Evolutionary conservation across 2,113 vertebrate genomes (phyloP), one percentile per base, ranked within the genome.

Genomic region (Serinus canaria): DNA sequence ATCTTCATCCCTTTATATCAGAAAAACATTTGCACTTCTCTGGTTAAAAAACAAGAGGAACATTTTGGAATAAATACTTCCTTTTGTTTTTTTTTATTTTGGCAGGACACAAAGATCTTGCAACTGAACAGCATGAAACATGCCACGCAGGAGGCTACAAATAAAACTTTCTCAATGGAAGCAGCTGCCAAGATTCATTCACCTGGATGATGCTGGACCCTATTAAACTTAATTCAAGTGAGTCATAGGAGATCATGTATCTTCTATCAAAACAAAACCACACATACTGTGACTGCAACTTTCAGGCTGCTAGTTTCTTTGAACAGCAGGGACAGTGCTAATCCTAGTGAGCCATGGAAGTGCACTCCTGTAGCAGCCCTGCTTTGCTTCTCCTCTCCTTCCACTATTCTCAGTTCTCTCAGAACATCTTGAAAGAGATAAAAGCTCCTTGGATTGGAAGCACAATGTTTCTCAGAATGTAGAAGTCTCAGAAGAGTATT

Each of bases 351-450:
- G 19, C 7, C 23, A 24, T 2, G 7, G 33, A 74, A 81, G 30
- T 18, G 27, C 31, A 39, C 19, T 19, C 16, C 55, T 73, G 25
- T 1, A 75, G 56, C 35, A 70, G 20, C 0, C 1, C 33, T 68
- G 33, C 4, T 1, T 6, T 24, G 31, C 60, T 82, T 63, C 24
- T 39, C n/a, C 46, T 78, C 47, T 53, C 27, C 3, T 59, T 9
- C n/a, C 0, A 0, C 84, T 84, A 44, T 15, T 64, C 39, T 84
- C n/a, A 41, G 3, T 31, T 43, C 35, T 39, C 39, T 15, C 53
- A 85, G 53, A 84, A 52, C 7, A 47, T 14, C 49, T n/a, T 46
- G 2, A 28, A 69, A 72, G 10, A 56, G 33, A 25, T 13, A 72
- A 89, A 89, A 69, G 37, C 72, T 62, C 19, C n/a, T 7, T 9